Evolutionary conservation across 2,113 vertebrate genomes (phyloP).

Genomic region (Phalacrocorax pelagicus): DNA sequence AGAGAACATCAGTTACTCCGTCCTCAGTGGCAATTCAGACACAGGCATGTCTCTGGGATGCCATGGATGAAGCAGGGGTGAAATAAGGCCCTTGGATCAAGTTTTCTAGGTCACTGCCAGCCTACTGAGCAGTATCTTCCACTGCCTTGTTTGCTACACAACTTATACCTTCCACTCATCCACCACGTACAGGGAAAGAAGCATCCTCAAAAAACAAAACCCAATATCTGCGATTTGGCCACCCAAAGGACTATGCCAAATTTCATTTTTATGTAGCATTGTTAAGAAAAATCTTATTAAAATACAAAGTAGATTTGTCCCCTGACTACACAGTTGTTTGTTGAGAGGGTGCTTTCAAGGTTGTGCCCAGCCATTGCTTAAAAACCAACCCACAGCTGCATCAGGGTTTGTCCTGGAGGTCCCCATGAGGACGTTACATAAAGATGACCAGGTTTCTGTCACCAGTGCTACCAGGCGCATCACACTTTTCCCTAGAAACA

Average conservation of each 20-base stretch:
- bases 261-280: not conserved
- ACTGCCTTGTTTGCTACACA: not conserved
- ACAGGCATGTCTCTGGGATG: not conserved
- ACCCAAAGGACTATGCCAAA: not conserved
- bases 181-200: not conserved
- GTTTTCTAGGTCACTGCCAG: not conserved
- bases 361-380: not conserved
- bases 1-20: not conserved
- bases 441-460: not conserved
- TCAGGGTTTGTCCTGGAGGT: not conserved
- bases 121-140: not conserved
- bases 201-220: not conserved
- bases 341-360: not conserved
- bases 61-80: not conserved
- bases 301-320: not conserved
- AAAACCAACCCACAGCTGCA: not conserved
- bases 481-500: not conserved
- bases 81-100: not conserved
- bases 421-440: not conserved
- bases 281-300: not conserved
- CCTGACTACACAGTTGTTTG: not conserved
- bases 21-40: not conserved
- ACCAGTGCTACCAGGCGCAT: not conserved
- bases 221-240: not conserved
- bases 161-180: not conserved